Conservation (phyloP, 2,888 invertebrate genomes). For the Fragum sueziense region DNA sequence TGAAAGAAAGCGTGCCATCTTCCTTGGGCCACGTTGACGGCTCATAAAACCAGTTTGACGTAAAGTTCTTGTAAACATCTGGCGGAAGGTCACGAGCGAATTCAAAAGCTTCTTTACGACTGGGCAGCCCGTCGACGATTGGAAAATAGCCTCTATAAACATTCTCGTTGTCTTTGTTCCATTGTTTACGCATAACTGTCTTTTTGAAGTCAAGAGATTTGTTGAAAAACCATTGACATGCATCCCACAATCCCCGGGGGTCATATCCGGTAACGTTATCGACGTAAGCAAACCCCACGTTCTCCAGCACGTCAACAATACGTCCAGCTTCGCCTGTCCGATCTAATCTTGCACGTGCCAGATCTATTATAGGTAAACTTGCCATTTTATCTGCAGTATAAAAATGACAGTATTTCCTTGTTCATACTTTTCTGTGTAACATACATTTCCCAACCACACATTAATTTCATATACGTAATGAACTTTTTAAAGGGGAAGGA, state of each 20-base stretch:
- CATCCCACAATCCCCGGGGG: slow-evolving; percentile 54
- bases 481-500: no score
- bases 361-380: slow-evolving; percentile 63
- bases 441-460: no score
- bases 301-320: slow-evolving; percentile 64
- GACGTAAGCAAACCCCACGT: slow-evolving; percentile 66
- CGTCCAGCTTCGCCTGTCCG: slow-evolving; percentile 53
- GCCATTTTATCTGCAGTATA: no score
- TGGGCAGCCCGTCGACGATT: slow-evolving; percentile 60
- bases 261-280: slow-evolving; percentile 66
- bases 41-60: slow-evolving; percentile 61
- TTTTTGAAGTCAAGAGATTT: slow-evolving; percentile 56
- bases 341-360: slow-evolving; percentile 49
- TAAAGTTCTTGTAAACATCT: slow-evolving; percentile 40
- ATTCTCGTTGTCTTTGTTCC: slow-evolving; percentile 66
- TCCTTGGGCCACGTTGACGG: slow-evolving; percentile 61
- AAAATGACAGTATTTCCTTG: no score
- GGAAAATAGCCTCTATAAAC: slow-evolving; percentile 71
- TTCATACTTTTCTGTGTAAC: no score
- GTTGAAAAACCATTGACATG: slow-evolving; percentile 65
- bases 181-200: slow-evolving; percentile 58
- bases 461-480: no score
- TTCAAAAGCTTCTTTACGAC: slow-evolving; percentile 70
- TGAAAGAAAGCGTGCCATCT: slow-evolving; percentile 60
- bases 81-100: slow-evolving; percentile 57